phyloP scores from a whole-genome alignment of 1,140 invertebrate genomes.

The Coptotermes formosanus region DNA sequence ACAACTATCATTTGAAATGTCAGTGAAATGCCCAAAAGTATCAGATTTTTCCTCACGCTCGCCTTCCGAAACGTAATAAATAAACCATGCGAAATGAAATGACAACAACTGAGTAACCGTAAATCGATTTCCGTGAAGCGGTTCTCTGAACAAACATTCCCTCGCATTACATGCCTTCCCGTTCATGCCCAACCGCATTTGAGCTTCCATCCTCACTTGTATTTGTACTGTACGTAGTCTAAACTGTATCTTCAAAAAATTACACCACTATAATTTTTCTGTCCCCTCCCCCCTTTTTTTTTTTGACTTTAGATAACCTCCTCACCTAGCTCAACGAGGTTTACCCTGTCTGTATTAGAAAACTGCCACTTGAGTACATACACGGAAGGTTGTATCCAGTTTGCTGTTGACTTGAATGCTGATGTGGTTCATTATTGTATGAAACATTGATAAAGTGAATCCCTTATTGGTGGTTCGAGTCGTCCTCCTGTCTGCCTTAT shows the following conservation, averaged over 20 bases:
- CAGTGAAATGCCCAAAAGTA: background rate
- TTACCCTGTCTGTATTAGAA: background rate
- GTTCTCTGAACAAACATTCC: background rate
- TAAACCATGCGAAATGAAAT: background rate
- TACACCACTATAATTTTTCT: background rate
- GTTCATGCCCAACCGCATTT: background rate
- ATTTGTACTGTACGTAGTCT: too few species aligned
- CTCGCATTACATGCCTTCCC: background rate
- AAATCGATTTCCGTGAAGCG: background rate
- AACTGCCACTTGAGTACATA: background rate
- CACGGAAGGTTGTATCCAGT: background rate
- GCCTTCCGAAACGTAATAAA: background rate
- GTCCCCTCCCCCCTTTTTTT: background rate
- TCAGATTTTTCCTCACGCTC: background rate
- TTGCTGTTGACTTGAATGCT: slow-evolving; percentile 15
- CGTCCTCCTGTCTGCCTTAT: background rate
- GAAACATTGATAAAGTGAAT: background rate
- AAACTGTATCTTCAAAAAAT: background rate
- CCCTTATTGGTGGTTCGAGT: background rate
- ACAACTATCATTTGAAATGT: background rate
- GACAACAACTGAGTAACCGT: background rate
- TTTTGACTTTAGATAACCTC: background rate
- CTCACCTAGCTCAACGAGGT: background rate
- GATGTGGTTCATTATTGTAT: background rate
- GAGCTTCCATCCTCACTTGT: background rate